Evolutionary conservation across 2,797 vertebrate genomes (phyloP).

Genomic region (Selene dorsalis): DNA sequence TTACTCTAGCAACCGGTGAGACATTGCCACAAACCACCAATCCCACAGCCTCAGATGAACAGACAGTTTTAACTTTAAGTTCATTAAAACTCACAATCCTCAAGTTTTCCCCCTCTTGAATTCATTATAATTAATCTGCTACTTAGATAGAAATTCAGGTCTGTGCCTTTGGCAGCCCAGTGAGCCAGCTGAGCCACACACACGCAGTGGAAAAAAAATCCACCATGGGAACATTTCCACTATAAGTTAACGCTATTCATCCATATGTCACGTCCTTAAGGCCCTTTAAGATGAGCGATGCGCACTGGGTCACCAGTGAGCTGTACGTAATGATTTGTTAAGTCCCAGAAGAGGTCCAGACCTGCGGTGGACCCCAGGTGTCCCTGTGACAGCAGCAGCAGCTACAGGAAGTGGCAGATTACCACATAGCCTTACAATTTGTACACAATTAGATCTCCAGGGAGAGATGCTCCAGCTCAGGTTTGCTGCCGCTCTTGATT

Average conservation of each 20-base stretch:
- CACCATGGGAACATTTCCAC: slow-evolving; percentile 14
- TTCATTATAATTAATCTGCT: slow-evolving; percentile 29
- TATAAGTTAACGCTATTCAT: slow-evolving; percentile 26
- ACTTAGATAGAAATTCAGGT: slow-evolving; percentile 10
- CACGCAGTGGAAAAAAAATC: background rate
- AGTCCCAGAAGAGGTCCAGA: slow-evolving; percentile 58
- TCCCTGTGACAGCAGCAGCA: slow-evolving; percentile 49
- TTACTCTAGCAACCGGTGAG: slow-evolving; percentile 37
- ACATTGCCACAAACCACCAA: slow-evolving; percentile 43
- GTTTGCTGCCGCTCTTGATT: slow-evolving; percentile 39
- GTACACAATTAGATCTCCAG: slow-evolving; percentile 69
- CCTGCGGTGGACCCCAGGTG: slow-evolving; percentile 65
- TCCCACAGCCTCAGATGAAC: slow-evolving; percentile 43
- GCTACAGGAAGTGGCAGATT: slow-evolving; percentile 49
- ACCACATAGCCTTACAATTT: slow-evolving; percentile 55
- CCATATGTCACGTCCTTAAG: slow-evolving; percentile 37
- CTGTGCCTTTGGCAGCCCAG: slow-evolving; percentile 4
- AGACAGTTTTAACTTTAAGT: slow-evolving; percentile 43
- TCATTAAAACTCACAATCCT: slow-evolving; percentile 30
- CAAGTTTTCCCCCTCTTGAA: slow-evolving; percentile 25
- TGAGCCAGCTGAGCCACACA: slow-evolving; percentile 21
- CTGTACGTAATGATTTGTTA: slow-evolving; percentile 49
- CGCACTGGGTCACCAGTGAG: slow-evolving; percentile 36
- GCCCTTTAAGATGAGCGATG: slow-evolving; percentile 38
- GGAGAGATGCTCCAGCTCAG: slow-evolving; percentile 52